Percentiles rank a stretch among this genome's conserved stretches.
Conservation (phyloP, 2,797 vertebrate species). For the Parauchenoglanis ngamensis region DNA sequence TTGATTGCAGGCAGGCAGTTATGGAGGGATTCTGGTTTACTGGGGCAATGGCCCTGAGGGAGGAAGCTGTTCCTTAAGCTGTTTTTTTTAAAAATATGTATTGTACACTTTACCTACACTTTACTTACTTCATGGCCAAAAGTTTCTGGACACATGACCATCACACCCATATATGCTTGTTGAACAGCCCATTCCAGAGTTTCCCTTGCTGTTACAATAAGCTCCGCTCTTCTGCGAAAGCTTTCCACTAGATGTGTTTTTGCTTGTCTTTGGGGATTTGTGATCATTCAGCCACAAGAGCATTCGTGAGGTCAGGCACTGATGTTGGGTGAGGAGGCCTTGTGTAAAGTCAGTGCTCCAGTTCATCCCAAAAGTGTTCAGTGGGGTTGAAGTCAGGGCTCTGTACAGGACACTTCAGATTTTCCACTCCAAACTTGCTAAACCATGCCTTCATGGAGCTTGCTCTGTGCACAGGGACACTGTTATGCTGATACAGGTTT, state of each 20-base stretch:
- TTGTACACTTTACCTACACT: not conserved
- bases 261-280: not conserved
- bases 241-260: not conserved
- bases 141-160: not conserved
- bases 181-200: not conserved
- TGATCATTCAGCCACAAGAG: not conserved
- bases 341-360: rapidly evolving
- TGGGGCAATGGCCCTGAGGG: not conserved
- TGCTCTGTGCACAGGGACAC: not conserved
- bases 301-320: not conserved
- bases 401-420: not conserved
- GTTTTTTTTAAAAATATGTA: not conserved
- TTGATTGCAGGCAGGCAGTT: not conserved
- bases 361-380: not conserved
- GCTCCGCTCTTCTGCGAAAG: not conserved
- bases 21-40: not conserved
- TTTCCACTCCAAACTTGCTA: not conserved
- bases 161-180: not conserved
- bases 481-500: not conserved
- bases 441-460: not conserved
- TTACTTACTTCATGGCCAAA: not conserved
- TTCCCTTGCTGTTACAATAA: not conserved
- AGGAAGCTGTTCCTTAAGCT: not conserved
- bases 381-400: not conserved
- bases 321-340: not conserved